Conservation (phyloP, 2,888 invertebrate species). For the Patella ulyssiponensis region DNA sequence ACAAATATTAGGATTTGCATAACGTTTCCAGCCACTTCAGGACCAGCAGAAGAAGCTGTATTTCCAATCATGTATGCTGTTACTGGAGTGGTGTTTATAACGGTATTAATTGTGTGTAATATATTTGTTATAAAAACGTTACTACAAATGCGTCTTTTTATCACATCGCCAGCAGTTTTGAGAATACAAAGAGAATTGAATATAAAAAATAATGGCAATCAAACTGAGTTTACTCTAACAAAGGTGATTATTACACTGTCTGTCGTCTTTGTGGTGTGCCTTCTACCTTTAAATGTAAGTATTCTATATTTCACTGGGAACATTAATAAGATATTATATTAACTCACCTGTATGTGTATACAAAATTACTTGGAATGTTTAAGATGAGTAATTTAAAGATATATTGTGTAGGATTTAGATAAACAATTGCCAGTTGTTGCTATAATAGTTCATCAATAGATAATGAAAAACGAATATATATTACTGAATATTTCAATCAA, state of each 20-base stretch:
- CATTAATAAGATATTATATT: no score
- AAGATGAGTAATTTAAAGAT: no score
- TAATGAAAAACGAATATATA: no score
- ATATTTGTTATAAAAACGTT: not conserved
- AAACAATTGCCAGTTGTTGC: no score
- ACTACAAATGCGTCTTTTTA: not conserved
- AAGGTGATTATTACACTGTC: not conserved
- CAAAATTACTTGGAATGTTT: no score
- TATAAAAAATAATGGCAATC: not conserved
- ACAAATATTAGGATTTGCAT: not conserved
- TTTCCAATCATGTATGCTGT: not conserved
- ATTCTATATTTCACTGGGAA: not conserved
- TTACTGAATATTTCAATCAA: no score
- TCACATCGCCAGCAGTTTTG: not conserved
- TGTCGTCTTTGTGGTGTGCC: not conserved
- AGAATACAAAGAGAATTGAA: not conserved
- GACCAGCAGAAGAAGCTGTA: not conserved
- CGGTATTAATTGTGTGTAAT: not conserved
- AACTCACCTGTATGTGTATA: no score
- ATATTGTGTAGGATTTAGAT: no score
- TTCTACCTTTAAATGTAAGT: not conserved
- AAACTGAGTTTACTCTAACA: not conserved
- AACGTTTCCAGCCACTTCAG: not conserved
- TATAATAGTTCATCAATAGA: no score
- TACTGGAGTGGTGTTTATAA: not conserved